phyloP scores from a whole-genome alignment of 2,113 vertebrate genomes.

The Tupaia tana region DNA sequence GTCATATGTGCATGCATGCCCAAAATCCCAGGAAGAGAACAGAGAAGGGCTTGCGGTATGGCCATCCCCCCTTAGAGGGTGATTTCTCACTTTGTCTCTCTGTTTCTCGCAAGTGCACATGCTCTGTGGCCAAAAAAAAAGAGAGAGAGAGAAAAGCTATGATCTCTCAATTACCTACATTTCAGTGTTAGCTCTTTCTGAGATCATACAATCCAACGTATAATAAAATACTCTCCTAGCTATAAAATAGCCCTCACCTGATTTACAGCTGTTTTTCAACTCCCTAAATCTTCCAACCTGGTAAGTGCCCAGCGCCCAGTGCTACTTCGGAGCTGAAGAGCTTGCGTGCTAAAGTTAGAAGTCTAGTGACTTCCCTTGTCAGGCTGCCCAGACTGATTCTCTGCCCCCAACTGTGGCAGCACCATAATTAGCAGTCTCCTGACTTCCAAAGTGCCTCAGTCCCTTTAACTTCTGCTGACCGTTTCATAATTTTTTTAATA shows the following conservation, averaged over 20 bases:
- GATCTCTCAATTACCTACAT: neutral
- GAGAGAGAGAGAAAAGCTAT: neutral
- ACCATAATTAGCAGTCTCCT: neutral
- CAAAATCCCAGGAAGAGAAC: no score
- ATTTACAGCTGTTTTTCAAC: neutral
- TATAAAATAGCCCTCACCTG: neutral
- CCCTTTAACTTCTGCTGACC: neutral
- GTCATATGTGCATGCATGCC: no score
- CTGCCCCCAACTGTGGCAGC: neutral
- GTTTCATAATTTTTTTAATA: neutral
- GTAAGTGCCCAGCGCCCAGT: neutral
- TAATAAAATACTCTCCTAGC: no score
- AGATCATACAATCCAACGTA: neutral
- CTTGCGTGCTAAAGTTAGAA: neutral
- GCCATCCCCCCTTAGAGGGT: no score
- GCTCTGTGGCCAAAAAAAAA: no score
- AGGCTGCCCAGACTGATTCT: neutral
- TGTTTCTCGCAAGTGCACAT: no score
- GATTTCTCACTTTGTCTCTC: no score
- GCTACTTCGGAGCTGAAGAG: slow-evolving; percentile 40
- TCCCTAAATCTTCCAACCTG: neutral
- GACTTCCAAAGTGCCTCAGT: neutral
- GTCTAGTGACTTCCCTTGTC: neutral
- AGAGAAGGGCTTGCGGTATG: no score
- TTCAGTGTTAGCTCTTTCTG: neutral